Percentiles rank a stretch among this genome's conserved stretches.
These are phyloP conservation scores for Lithophane semibrunnea DNA, from an alignment of 2,888 invertebrate species.

Conservation along the genomic window DNA sequence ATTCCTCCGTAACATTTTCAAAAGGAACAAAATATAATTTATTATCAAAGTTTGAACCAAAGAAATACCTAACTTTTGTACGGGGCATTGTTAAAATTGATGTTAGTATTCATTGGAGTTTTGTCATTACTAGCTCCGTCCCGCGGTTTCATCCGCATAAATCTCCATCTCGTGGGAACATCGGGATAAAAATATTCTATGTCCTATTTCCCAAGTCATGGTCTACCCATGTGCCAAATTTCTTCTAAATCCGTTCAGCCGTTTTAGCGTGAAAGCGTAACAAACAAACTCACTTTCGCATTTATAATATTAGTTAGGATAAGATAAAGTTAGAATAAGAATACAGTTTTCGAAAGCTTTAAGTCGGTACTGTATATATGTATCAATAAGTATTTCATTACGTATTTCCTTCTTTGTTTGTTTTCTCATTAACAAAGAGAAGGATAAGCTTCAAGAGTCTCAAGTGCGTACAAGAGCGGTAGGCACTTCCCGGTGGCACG, in stretches of 20 bases:
- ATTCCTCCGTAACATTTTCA: slow-evolving; percentile 46
- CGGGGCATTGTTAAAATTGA: slow-evolving; percentile 55
- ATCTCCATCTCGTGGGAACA: too few species aligned
- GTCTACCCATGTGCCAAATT: too few species aligned
- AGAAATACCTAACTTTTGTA: slow-evolving; percentile 52
- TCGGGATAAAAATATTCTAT: too few species aligned
- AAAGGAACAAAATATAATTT: slow-evolving; percentile 60
- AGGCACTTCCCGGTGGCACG: slow-evolving; percentile 3
- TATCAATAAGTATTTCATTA: slow-evolving; percentile 37
- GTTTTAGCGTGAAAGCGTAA: too few species aligned
- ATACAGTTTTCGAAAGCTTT: slow-evolving; percentile 27
- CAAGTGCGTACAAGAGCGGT: slow-evolving; percentile 18
- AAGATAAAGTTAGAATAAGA: background rate
- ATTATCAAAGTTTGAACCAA: slow-evolving; percentile 60
- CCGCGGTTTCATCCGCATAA: too few species aligned
- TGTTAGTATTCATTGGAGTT: slow-evolving; percentile 56
- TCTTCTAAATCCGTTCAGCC: too few species aligned
- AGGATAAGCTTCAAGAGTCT: slow-evolving; percentile 23
- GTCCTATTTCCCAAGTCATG: too few species aligned
- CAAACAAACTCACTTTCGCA: too few species aligned
- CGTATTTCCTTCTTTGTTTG: slow-evolving; percentile 25
- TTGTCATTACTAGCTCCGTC: slow-evolving; percentile 40
- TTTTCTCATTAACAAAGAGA: slow-evolving; percentile 39
- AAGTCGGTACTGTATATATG: slow-evolving; percentile 8
- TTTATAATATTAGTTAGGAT: too few species aligned